A percentile compares a stretch with the other conserved stretches of the same genome.
These are phyloP conservation scores for Amblyjoppa fuscipennis DNA, from an alignment of 2,888 invertebrate species.

Conservation along the genomic window DNA sequence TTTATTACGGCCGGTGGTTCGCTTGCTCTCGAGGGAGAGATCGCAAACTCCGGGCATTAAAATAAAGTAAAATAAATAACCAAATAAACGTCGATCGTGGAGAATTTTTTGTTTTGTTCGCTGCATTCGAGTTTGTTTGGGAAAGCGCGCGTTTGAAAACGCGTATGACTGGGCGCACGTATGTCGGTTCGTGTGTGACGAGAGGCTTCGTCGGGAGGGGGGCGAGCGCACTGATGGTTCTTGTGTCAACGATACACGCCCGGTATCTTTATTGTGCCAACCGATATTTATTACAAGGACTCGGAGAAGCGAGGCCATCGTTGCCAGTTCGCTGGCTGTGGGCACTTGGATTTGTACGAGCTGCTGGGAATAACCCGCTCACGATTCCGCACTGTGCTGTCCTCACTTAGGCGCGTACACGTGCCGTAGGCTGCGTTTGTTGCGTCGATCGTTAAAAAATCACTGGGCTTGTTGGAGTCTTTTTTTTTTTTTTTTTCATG, in stretches of 20 bases:
- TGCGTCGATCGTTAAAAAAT: background rate
- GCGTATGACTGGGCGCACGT: background rate
- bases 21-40: background rate
- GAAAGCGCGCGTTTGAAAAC: background rate
- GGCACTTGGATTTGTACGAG: conserved; percentile 9
- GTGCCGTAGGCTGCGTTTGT: background rate
- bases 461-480: too few relatives aligned
- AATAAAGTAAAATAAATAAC: background rate
- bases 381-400: background rate
- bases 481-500: too few relatives aligned
- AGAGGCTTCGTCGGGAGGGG: background rate
- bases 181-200: background rate
- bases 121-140: background rate
- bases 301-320: conserved; percentile 55
- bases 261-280: conserved; percentile 55
- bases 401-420: background rate
- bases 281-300: conserved; percentile 68
- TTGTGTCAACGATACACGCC: conserved; percentile 38
- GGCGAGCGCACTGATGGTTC: conserved; percentile 17
- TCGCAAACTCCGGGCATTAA: conserved; percentile 6
- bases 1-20: background rate
- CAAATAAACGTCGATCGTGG: background rate
- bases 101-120: background rate
- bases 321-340: conserved; percentile 16
- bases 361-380: background rate